Evolutionary conservation across 2,888 invertebrate species (phyloP), one percentile per base, ranked within the genome.

Genomic region (Dione juno): DNA sequence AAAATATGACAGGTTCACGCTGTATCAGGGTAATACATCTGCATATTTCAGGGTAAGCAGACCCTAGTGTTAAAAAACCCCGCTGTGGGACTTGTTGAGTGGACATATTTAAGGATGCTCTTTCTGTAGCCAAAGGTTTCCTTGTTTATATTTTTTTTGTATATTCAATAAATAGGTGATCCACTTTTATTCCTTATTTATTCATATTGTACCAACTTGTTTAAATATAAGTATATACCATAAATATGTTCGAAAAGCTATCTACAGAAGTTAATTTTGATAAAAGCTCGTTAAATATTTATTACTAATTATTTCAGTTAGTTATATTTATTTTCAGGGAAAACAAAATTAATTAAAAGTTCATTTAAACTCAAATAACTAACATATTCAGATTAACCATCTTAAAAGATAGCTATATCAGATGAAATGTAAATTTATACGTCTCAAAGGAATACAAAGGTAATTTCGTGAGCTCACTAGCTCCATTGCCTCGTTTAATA

Each of bases 381-480:
- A 67, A 35, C 54, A 14, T 57, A 19, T 65, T 67, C n/a, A 64
- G 35, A 48, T 67, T 59, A 61, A 37, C 37, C 11, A 37, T 59
- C 11, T 71, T 58, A 13, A 61, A 73, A 65, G 64, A 59, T 63
- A 63, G 63, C 54, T 53, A 61, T 48, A 63, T 72, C 53, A 61
- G 54, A 65, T 72, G 64, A 72, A 67, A 74, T 74, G 71, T 69
- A 71, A 74, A 74, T 74, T 67, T 69, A 69, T 69, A 66, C 64
- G 50, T 69, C 72, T 70, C 74, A 45, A 28, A 67, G 65, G 74
- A 67, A 65, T 66, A 67, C 58, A 57, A 52, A 54, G 68, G 61
- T 67, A 70, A 61, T 72, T 69, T 16, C 28, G 66, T 37, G 59
- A 58, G 61, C 52, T 72, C 72, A 66, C 67, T 67, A 69, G 66